Evolutionary conservation across 2,888 invertebrate genomes (phyloP), one percentile per base, ranked within the genome.

Genomic region (Perithous albicinctus): DNA sequence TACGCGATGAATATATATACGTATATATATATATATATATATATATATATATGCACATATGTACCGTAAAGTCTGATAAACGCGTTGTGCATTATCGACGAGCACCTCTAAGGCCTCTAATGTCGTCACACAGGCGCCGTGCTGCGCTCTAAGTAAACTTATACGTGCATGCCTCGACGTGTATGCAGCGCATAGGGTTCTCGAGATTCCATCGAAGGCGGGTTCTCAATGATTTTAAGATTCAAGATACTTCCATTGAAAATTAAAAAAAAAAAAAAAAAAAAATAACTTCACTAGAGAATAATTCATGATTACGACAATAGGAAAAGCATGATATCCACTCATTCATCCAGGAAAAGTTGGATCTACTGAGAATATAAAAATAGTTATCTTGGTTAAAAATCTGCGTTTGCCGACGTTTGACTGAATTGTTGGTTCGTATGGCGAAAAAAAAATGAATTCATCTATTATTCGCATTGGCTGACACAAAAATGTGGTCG

Each of bases 21-120:
- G n/a, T n/a, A n/a, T n/a, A n/a, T n/a, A n/a, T n/a, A n/a, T n/a
- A n/a, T 26, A 23, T 23, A 10, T 35, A 15, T 51, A 2, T 51
- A 7, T 66, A 12, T 18, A 15, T 35, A 35, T 18, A 10, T 46
- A 15, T 46, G 23, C 26, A 61, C 7, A 23, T 67, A 35, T 64
- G 5, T 64, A 41, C 3, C 29, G 69, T 77, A 51, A 35, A 32
- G 46, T 70, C 69, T 64, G 73, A 78, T 78, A 70, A 77, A 61
- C 61, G 54, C 59, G 38, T 38, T 23, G 70, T 63, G 89, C 88
- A 89, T 89, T 89, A 89, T 90, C 89, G 87, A 87, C 86, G 87
- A 86, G 87, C 89, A 89, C 87, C 87, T 89, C 82, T 88, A 84
- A 73, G 89, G 88, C 85, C 87, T 88, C 87, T 84, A 86, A 87